These are phyloP conservation scores for Limnothrissa miodon DNA, from an alignment of 2,113 vertebrate genomes.

Conservation along the genomic window DNA sequence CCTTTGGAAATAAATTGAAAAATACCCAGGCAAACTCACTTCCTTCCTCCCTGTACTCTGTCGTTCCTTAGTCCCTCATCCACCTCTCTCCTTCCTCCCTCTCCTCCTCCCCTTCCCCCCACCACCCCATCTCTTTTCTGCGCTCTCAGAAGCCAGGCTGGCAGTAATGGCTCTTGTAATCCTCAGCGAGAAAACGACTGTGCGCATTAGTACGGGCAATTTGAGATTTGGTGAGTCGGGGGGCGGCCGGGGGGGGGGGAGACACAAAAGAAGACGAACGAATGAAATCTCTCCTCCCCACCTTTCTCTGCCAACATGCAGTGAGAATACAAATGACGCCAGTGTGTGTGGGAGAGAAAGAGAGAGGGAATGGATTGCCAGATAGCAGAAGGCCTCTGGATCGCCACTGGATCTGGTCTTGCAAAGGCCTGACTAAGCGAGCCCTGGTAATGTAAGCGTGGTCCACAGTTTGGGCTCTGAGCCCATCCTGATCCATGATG, in stretches of 20 bases:
- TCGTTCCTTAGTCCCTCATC: neutral
- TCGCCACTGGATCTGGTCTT: neutral
- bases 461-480: neutral
- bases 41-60: constrained; percentile 19
- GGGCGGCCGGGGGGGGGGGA: no score
- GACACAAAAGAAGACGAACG: constrained; percentile 22
- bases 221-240: constrained; percentile 37
- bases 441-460: neutral
- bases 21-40: constrained; percentile 42
- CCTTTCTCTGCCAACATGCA: neutral
- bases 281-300: constrained; percentile 31
- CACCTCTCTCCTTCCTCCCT: neutral
- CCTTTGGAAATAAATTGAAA: constrained; percentile 43
- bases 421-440: neutral
- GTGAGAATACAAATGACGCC: neutral
- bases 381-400: neutral
- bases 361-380: no score
- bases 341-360: neutral
- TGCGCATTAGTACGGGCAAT: constrained; percentile 40
- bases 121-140: neutral
- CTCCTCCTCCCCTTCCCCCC: neutral
- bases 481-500: neutral
- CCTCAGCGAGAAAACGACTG: constrained; percentile 11
- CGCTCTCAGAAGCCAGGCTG: constrained; percentile 19
- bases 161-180: constrained; percentile 41